Evolutionary conservation across 2,888 invertebrate genomes (phyloP).

Genomic region (Nesidiocoris tenuis): DNA sequence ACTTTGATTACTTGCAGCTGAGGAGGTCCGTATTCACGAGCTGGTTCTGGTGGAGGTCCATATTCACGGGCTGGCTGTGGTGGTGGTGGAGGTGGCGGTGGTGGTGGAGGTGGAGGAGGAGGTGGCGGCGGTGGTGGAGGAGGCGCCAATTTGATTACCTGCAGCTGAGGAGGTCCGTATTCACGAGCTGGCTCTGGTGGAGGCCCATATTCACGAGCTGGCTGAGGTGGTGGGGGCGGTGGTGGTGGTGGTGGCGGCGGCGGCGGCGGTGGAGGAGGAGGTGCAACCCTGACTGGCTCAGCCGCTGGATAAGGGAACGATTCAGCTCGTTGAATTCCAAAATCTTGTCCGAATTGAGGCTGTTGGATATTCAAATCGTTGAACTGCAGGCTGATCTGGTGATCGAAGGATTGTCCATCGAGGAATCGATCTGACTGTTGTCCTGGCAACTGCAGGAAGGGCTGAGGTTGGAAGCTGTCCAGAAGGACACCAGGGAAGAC

Average conservation of each 20-base stretch:
- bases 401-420: neutral
- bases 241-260: constrained; percentile 55
- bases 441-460: neutral
- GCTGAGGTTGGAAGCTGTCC: neutral
- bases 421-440: neutral
- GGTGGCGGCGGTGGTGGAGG: constrained; percentile 13
- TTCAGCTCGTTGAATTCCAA: neutral
- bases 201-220: constrained; percentile 48
- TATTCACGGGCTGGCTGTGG: constrained; percentile 51
- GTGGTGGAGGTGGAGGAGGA: constrained; percentile 30
- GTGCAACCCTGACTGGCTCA: neutral
- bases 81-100: constrained; percentile 51
- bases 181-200: constrained; percentile 52
- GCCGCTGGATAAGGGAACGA: constrained; percentile 1
- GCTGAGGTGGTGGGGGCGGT: constrained; percentile 50
- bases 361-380: neutral
- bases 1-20: neutral
- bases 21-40: constrained; percentile 16
- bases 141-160: neutral
- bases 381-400: neutral
- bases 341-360: neutral
- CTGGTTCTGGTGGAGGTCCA: constrained; percentile 52
- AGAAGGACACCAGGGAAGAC: neutral
- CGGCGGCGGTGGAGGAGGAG: neutral
- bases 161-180: constrained; percentile 8